A percentile compares a stretch with the other conserved stretches of the same genome.
phyloP scores from a whole-genome alignment of 2,888 invertebrate genomes.

The Coleophora deauratella region DNA sequence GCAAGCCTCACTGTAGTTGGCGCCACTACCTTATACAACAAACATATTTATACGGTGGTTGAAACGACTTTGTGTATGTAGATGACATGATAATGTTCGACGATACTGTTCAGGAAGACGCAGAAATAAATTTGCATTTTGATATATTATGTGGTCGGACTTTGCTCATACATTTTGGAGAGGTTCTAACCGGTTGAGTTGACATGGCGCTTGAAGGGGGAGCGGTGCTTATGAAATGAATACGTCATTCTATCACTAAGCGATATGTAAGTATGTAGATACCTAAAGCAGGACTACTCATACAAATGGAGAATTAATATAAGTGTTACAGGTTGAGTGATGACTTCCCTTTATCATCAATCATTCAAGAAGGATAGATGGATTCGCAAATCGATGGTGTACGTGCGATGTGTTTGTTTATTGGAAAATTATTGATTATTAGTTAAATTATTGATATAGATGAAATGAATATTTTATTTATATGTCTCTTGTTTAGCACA shows the following conservation, averaged over 20 bases:
- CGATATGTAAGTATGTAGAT: too few relatives aligned
- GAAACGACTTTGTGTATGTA: not conserved
- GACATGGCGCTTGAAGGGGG: too few relatives aligned
- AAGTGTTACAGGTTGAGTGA: slow-evolving; percentile 41
- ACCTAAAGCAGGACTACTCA: slow-evolving; percentile 43
- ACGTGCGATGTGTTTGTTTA: slow-evolving; percentile 30
- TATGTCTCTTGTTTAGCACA: too few relatives aligned
- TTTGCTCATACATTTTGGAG: slow-evolving; percentile 35
- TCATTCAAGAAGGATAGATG: slow-evolving; percentile 60
- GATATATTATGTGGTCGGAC: slow-evolving; percentile 43
- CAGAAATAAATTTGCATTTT: slow-evolving; percentile 20
- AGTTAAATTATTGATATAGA: not conserved
- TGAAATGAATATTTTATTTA: not conserved
- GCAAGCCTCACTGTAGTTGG: slow-evolving; percentile 38
- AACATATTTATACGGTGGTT: slow-evolving; percentile 19
- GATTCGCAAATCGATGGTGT: slow-evolving; percentile 48
- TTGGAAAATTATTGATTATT: slow-evolving; percentile 21
- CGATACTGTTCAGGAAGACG: slow-evolving; percentile 1
- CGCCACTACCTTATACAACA: slow-evolving; percentile 44
- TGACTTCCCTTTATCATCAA: slow-evolving; percentile 64
- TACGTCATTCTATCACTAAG: too few relatives aligned
- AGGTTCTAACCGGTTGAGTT: slow-evolving; percentile 54
- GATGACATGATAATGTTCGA: too few relatives aligned
- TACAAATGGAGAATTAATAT: slow-evolving; percentile 54
- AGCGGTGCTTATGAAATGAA: too few relatives aligned